Evolutionary conservation across 2,888 invertebrate genomes (phyloP).

Genomic region (Glaucopsyche alexis): DNA sequence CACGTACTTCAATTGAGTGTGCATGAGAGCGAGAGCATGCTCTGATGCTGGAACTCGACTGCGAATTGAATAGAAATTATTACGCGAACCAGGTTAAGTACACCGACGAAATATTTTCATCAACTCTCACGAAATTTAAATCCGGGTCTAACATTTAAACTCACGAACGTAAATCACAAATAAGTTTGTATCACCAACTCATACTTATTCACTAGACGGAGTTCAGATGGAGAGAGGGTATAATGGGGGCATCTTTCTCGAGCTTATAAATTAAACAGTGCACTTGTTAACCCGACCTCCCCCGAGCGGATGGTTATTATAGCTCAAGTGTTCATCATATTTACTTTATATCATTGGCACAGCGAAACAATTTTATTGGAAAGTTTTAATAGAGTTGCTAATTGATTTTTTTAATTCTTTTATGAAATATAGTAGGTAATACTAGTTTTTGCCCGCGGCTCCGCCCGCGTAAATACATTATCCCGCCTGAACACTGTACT

Average conservation of each 20-base stretch:
- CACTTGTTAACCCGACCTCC: conserved; percentile 3
- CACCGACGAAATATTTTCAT: neutral
- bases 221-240: conserved; percentile 14
- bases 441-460: no score
- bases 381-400: no score
- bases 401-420: no score
- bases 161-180: neutral
- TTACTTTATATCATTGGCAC: neutral
- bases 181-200: neutral
- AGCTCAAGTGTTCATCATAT: neutral
- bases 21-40: no score
- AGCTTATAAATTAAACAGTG: conserved; percentile 25
- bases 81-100: no score
- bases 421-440: no score
- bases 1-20: no score
- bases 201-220: conserved; percentile 18
- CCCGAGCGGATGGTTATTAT: conserved; percentile 2
- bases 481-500: no score
- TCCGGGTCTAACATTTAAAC: neutral
- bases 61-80: no score
- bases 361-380: neutral
- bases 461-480: no score
- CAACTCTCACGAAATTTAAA: neutral
- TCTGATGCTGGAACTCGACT: no score
- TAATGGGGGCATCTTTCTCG: conserved; percentile 22